A percentile compares a stretch with the other conserved stretches of the same genome.
Evolutionary conservation across 2,113 vertebrate genomes (phyloP).

Genomic region (Syrmaticus mikado): DNA sequence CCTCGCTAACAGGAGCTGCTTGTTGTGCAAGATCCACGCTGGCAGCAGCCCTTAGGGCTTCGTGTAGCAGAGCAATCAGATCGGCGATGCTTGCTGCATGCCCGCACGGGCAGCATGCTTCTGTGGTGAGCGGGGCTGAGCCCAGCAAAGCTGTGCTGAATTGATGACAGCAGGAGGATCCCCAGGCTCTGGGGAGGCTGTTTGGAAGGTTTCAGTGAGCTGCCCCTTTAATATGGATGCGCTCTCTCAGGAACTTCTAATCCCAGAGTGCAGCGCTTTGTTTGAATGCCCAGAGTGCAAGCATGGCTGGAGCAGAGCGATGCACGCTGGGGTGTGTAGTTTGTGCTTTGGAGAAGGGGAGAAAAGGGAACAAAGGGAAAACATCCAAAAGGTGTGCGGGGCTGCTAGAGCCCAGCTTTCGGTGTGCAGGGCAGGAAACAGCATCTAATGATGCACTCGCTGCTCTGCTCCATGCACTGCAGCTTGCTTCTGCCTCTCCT

Average conservation of each 20-base stretch:
- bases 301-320: not conserved
- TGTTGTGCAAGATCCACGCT: not conserved
- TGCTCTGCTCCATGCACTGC: not conserved
- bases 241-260: not conserved
- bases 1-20: not conserved
- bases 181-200: fast-evolving
- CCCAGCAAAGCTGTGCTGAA: no score
- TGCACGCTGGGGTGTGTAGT: conserved; percentile 44
- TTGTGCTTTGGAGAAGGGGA: not conserved
- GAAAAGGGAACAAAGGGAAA: not conserved
- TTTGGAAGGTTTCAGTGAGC: not conserved
- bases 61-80: not conserved
- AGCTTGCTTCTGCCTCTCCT: not conserved
- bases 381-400: fast-evolving
- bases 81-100: fast-evolving
- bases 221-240: conserved; percentile 49
- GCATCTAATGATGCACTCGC: no score
- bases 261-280: conserved; percentile 23
- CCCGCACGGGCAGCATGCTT: fast-evolving
- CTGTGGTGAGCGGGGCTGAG: no score
- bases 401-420: not conserved
- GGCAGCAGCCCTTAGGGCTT: fast-evolving
- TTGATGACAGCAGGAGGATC: no score
- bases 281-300: fast-evolving
- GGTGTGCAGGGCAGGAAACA: not conserved